These are phyloP conservation scores for Clinocottus analis DNA, from an alignment of 2,113 vertebrate genomes.

Conservation along the genomic window DNA sequence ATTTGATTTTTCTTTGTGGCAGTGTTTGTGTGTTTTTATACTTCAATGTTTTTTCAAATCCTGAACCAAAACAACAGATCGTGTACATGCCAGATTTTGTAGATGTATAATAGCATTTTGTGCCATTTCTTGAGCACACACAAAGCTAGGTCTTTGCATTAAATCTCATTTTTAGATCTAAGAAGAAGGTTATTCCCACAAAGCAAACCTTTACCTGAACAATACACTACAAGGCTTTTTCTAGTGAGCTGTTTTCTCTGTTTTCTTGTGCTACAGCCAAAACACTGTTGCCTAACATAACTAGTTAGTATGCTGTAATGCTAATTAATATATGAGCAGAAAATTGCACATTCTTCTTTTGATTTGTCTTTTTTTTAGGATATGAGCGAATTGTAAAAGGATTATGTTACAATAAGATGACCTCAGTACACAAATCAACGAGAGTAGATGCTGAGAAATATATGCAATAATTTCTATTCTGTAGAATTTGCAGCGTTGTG, in stretches of 20 bases:
- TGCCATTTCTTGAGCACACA: slow-evolving; percentile 43
- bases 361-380: slow-evolving; percentile 29
- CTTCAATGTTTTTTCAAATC: slow-evolving; percentile 40
- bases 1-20: slow-evolving; percentile 37
- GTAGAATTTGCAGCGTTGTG: slow-evolving; percentile 36
- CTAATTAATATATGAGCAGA: slow-evolving; percentile 33
- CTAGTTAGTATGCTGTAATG: slow-evolving; percentile 41
- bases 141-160: slow-evolving; percentile 27
- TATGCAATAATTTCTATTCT: slow-evolving; percentile 65
- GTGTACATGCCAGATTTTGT: slow-evolving; percentile 37
- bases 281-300: slow-evolving; percentile 35
- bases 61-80: slow-evolving; percentile 29
- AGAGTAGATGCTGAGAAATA: slow-evolving; percentile 56
- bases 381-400: slow-evolving; percentile 14
- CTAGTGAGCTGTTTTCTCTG: slow-evolving; percentile 36
- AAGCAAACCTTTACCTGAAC: slow-evolving; percentile 36
- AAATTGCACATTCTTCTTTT: slow-evolving; percentile 55
- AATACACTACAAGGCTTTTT: slow-evolving; percentile 48
- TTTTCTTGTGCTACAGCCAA: slow-evolving; percentile 54
- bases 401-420: slow-evolving; percentile 41
- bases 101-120: slow-evolving; percentile 30
- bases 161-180: slow-evolving; percentile 27
- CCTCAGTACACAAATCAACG: slow-evolving; percentile 33
- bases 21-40: slow-evolving; percentile 63
- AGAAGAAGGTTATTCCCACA: slow-evolving; percentile 6